Conservation (phyloP, 2,888 invertebrate genomes). For the Coelinius sp. region DNA sequence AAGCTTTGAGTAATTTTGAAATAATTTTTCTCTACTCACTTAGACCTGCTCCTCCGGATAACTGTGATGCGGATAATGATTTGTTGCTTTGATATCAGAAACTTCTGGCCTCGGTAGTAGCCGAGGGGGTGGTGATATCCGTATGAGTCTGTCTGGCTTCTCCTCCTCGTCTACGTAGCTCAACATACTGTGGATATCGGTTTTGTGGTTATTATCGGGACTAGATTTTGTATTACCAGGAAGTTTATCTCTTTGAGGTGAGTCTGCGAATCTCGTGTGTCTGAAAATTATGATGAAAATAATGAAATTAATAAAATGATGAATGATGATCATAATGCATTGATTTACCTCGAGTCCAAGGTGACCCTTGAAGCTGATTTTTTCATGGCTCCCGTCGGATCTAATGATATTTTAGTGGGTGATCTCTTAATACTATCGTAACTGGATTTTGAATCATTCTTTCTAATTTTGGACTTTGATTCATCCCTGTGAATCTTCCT, state of each 20-base stretch:
- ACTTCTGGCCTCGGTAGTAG: constrained; percentile 47
- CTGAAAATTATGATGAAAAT: constrained; percentile 39
- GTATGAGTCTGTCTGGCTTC: constrained; percentile 39
- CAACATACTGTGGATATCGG: constrained; percentile 50
- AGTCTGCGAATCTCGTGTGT: constrained; percentile 54
- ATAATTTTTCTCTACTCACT: constrained; percentile 48
- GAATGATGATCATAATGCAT: too few relatives aligned
- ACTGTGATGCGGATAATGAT: constrained; percentile 51
- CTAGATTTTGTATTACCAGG: constrained; percentile 44
- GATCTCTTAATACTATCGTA: constrained; percentile 50
- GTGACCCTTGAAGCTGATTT: constrained; percentile 57
- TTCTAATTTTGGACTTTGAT: constrained; percentile 54
- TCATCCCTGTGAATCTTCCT: constrained; percentile 52
- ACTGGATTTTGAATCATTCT: constrained; percentile 52
- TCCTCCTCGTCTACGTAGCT: constrained; percentile 35
- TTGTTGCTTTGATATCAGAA: constrained; percentile 47
- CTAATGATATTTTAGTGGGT: constrained; percentile 47
- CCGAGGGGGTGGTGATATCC: constrained; percentile 45
- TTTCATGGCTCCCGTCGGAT: constrained; percentile 49
- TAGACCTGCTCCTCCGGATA: constrained; percentile 55
- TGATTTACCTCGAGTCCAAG: constrained; percentile 60
- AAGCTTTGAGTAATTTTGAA: background rate
- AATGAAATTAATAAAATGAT: background rate
- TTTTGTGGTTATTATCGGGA: constrained; percentile 55
- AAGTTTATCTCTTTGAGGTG: constrained; percentile 49